Percentiles rank a stretch among this genome's conserved stretches.
These are phyloP conservation scores for Lepidonotus clava DNA, from an alignment of 2,888 invertebrate genomes.

Conservation along the genomic window DNA sequence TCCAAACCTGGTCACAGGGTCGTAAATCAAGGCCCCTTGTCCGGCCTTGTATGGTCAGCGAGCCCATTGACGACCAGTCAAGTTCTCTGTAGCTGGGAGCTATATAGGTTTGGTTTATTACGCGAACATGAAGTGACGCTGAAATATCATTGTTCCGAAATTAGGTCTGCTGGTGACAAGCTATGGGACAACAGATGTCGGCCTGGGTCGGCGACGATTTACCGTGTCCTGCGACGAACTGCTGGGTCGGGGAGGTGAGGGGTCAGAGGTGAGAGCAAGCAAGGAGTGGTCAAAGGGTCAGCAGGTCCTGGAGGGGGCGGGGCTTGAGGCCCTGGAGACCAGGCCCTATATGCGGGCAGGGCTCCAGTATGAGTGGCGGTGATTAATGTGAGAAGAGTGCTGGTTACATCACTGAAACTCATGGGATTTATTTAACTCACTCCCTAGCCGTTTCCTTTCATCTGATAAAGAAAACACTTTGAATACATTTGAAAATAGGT, in stretches of 20 bases:
- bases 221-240: background rate
- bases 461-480: too few species aligned
- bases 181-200: slow-evolving; percentile 21
- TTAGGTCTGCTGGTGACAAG: background rate
- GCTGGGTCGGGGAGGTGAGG: background rate
- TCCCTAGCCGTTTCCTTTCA: too few species aligned
- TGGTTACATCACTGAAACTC: too few species aligned
- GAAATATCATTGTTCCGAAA: slow-evolving; percentile 20
- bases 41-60: background rate
- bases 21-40: background rate
- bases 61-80: too few species aligned
- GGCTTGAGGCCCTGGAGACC: background rate
- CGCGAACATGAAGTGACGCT: background rate
- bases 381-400: background rate
- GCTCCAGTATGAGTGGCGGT: background rate
- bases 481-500: too few species aligned
- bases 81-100: background rate
- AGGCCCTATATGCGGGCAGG: background rate
- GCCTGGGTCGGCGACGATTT: background rate
- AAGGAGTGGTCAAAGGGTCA: background rate
- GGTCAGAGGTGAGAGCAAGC: background rate
- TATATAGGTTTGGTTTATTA: background rate
- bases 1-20: too few species aligned
- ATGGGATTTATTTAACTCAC: too few species aligned
- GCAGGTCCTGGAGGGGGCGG: background rate